Conservation (phyloP, 2,797 vertebrate genomes). For the Lagorchestes hirsutus region DNA sequence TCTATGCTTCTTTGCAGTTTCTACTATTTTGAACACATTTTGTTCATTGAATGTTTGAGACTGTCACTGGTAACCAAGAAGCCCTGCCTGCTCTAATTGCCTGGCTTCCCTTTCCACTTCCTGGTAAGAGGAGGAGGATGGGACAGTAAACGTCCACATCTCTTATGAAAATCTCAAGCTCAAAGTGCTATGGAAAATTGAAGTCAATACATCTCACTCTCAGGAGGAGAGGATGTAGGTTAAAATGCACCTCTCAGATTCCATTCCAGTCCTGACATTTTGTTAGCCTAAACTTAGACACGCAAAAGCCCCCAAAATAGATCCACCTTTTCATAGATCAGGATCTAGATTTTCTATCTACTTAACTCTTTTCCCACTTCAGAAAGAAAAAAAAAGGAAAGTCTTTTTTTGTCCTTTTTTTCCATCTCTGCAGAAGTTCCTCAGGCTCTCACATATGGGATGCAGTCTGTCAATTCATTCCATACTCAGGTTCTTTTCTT, state of each 20-base stretch:
- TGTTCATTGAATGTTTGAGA: neutral
- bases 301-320: slow-evolving; percentile 29
- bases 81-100: neutral
- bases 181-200: neutral
- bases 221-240: neutral
- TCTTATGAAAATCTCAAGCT: neutral
- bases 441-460: slow-evolving; percentile 17
- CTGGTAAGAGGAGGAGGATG: neutral
- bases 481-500: slow-evolving; percentile 23
- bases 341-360: neutral
- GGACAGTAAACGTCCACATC: neutral
- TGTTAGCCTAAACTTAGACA: slow-evolving; percentile 24
- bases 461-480: neutral
- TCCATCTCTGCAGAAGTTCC: neutral
- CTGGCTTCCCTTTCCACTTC: neutral
- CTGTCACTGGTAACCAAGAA: neutral
- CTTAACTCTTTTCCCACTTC: slow-evolving; percentile 23
- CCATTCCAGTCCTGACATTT: slow-evolving; percentile 28
- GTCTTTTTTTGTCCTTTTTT: neutral
- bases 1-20: neutral
- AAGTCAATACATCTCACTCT: neutral
- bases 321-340: slow-evolving; percentile 50
- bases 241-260: neutral
- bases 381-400: neutral
- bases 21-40: neutral